Base-by-base conservation (phyloP, 1,140 invertebrate species). In the Dreissena polymorpha region DNA sequence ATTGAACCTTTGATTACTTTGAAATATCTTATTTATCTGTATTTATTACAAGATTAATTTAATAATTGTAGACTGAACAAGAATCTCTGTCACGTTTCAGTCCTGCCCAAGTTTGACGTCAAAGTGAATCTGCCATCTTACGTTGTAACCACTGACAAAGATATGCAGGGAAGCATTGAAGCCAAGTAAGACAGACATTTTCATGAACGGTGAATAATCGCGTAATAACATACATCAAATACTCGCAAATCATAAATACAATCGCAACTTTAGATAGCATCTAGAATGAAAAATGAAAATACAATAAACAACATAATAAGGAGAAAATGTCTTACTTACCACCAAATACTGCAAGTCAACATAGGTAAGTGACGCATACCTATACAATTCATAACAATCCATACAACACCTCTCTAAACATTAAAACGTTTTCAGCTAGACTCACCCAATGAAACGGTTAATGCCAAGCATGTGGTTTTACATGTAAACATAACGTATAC, bases 41-140 rank as follows among this genome's bases (percentile, higher is more conserved):
- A 5, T 2, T 5, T 5, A 5, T 2, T 39, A 5, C 8, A 2
- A 39, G 39, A 39, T 2, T 39, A 8, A 39, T 2, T 39, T 8
- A 8, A 39, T 8, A 39, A 39, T 39, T 39, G 39, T 39, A 39
- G 2, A 39, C 2, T 39, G 2, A 2, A 39, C 39, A 39, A 2
- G 39, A 5, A 39, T 39, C 39, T 5, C 7, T 68, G 29, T 23
- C 29, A 6, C 65, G 8, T 73, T 80, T 64, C 53, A 80, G 77
- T 80, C 12, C 39, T 80, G 18, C 77, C 77, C n/a, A 80, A 80
- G 39, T 80, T 80, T 50, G 50, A 80, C 7, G 77, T 80, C 10
- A 80, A 55, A 0, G 29, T 80, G 5, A 55, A 68, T 23, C 55
- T 80, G 13, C 68, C 77, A 10, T 23, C 77, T 12, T 80, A n/a